A percentile compares a stretch with the other conserved stretches of the same genome.
Conservation (phyloP, 2,797 vertebrate genomes). For the Channa striata region DNA sequence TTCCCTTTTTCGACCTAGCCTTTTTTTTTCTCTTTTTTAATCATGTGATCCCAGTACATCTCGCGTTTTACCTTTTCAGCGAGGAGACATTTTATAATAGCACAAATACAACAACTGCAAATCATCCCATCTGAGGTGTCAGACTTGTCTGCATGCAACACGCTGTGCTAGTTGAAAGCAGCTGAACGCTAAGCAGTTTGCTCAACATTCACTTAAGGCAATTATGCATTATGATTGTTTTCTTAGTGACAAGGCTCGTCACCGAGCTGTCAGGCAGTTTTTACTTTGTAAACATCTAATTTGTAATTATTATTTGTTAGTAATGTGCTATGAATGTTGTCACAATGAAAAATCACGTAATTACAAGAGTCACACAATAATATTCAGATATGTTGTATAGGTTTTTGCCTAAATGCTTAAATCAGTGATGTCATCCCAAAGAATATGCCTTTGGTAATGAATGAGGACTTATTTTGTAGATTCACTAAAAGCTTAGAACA, state of each 20-base stretch:
- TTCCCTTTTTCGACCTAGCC: slow-evolving; percentile 46
- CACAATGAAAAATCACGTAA: background rate
- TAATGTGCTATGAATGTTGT: slow-evolving; percentile 6
- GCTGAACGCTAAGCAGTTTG: slow-evolving; percentile 52
- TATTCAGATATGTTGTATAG: background rate
- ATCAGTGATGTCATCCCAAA: slow-evolving; percentile 11
- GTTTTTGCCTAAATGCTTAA: background rate
- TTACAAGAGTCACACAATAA: slow-evolving; percentile 6
- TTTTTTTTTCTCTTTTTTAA: slow-evolving; percentile 49
- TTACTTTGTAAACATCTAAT: slow-evolving; percentile 30
- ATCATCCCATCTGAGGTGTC: slow-evolving; percentile 44
- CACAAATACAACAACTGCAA: slow-evolving; percentile 33
- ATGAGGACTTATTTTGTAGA: background rate
- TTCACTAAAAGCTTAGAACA: slow-evolving; percentile 12
- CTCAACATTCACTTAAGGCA: slow-evolving; percentile 42
- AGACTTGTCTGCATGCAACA: slow-evolving; percentile 44
- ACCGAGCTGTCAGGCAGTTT: slow-evolving; percentile 22
- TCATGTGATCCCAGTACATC: slow-evolving; percentile 48
- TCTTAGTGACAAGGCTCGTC: slow-evolving; percentile 26
- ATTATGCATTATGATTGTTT: slow-evolving; percentile 54
- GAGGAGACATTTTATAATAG: slow-evolving; percentile 46
- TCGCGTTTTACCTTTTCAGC: slow-evolving; percentile 54
- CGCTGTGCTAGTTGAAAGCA: slow-evolving; percentile 49
- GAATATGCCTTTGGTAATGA: slow-evolving; percentile 3
- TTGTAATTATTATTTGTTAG: slow-evolving; percentile 28